Conservation (phyloP, 2,113 vertebrate species). For the Coptodon rendalli region DNA sequence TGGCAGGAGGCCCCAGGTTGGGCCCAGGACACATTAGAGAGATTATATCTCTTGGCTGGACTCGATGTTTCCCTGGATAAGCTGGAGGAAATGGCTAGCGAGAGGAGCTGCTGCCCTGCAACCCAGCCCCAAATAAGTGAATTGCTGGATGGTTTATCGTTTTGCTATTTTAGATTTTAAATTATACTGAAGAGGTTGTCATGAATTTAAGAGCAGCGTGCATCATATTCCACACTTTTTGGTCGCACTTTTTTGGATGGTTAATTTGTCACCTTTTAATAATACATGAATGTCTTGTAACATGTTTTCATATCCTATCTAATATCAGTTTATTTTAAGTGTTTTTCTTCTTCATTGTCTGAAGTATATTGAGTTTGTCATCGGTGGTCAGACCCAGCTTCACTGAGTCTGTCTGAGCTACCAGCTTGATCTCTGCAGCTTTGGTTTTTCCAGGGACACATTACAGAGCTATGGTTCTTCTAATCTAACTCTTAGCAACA, state of each 20-base stretch:
- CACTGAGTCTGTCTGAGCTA: accelerated
- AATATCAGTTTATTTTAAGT: accelerated
- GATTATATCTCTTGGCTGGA: not conserved
- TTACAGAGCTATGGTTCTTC: not conserved
- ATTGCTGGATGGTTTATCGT: not conserved
- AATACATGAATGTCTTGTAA: not conserved
- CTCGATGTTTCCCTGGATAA: not conserved
- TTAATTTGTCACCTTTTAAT: not conserved
- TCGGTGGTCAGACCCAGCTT: not conserved
- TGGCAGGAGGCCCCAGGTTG: not conserved
- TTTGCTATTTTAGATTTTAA: not conserved
- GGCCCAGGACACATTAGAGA: not conserved
- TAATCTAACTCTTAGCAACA: not conserved
- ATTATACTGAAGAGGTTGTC: not conserved
- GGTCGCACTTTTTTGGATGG: not conserved
- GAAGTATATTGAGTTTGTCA: not conserved
- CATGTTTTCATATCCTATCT: not conserved
- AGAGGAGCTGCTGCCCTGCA: not conserved
- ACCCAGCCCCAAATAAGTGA: not conserved
- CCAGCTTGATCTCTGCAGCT: not conserved
- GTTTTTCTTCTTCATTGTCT: not conserved
- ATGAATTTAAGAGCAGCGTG: accelerated
- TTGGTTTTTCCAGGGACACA: not conserved
- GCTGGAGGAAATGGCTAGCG: not conserved
- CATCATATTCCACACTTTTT: not conserved